These are phyloP conservation scores for Eremophila alpestris DNA, from an alignment of 2,797 vertebrate species.

Conservation along the genomic window DNA sequence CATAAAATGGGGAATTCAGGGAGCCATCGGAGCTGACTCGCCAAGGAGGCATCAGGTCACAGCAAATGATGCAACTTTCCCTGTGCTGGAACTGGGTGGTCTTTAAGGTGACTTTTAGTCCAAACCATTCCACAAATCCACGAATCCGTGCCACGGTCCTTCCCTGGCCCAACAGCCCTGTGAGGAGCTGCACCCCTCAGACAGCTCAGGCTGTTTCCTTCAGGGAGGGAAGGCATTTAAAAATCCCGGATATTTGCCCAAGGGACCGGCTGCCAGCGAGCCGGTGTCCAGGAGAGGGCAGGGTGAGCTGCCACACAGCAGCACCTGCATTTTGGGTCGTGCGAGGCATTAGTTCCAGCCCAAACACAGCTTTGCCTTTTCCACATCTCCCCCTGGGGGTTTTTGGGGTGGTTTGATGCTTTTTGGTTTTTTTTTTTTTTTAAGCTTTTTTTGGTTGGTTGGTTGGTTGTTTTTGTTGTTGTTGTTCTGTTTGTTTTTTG, in stretches of 20 bases:
- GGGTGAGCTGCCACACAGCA: accelerated
- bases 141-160: not conserved
- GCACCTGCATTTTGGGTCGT: accelerated
- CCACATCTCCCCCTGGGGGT: not conserved
- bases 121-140: not conserved
- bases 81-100: not conserved
- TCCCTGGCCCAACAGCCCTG: not conserved
- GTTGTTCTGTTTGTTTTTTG: too few relatives aligned
- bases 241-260: not conserved
- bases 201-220: not conserved
- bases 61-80: not conserved
- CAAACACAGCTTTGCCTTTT: not conserved
- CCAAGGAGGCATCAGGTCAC: not conserved
- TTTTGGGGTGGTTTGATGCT: too few relatives aligned
- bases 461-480: too few relatives aligned
- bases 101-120: not conserved
- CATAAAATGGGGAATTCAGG: not conserved
- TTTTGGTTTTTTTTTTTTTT: too few relatives aligned
- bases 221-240: not conserved
- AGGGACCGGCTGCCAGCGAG: accelerated
- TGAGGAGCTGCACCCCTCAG: not conserved
- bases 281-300: constrained; percentile 35
- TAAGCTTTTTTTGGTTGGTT: too few relatives aligned
- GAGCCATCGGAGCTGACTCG: accelerated
- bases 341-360: not conserved